Base-by-base conservation (phyloP, 2,888 invertebrate species). In the Papilio elwesi region DNA sequence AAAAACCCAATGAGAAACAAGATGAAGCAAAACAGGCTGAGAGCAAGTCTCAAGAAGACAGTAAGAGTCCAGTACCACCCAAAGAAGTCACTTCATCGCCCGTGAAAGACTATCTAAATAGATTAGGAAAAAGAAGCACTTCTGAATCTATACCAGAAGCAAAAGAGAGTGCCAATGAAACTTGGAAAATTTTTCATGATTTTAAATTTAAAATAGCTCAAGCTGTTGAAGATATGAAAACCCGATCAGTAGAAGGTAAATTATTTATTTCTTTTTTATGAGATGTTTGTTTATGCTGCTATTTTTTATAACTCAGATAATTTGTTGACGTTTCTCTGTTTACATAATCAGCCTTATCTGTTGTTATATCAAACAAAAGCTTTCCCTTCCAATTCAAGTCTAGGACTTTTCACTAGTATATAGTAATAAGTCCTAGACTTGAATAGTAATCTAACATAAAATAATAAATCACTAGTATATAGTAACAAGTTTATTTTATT, bases 161-260 rank as follows among this genome's bases (percentile, higher is more conserved):
- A 0, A 93, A 91, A 74, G 92, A 92, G 76, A 81, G 83, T 11
- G 80, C 77, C 47, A 95, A 95, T 75, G 96, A 96, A 87, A 95
- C 96, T 8, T 96, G 96, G 96, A 95, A 95, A 81, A 94, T 96
- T 82, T 95, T 97, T 76, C 95, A 95, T 75, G 96, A 96, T 77
- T 95, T 97, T 72, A 96, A 94, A 85, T 96, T 96, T 66, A 96
- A 96, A 89, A 95, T 97, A 75, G 95, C 96, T 53, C 97, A 96
- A 84, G 96, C 96, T 52, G 96, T 97, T 65, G 97, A 97, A 83
- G 97, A 96, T 75, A 97, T 96, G 90, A 93, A 96, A 73, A 96
- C 95, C 11, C 95, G 95, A 72, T 96, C 96, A 78, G 91, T 87
- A 75, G 95, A 96, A 78, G 94, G 94, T 88, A 89, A 84, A 12